Evolutionary conservation across 2,797 vertebrate species (phyloP).

Genomic region (Passerculus sandwichensis): DNA sequence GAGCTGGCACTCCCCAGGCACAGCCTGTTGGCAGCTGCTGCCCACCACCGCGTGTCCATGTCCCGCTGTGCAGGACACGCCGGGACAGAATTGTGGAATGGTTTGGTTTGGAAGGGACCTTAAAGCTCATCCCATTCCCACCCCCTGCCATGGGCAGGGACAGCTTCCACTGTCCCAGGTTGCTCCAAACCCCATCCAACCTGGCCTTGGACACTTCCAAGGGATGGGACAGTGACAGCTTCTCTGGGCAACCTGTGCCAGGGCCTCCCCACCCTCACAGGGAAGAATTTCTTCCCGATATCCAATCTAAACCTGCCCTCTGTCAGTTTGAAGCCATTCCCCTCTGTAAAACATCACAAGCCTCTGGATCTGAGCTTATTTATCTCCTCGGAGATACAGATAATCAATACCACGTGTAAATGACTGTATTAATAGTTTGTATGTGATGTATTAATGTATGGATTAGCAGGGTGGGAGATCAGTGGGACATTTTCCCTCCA

Average conservation of each 20-base stretch:
- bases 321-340: neutral
- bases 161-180: accelerated
- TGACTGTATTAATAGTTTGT: neutral
- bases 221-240: neutral
- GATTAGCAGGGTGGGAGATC: neutral
- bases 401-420: neutral
- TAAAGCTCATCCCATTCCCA: neutral
- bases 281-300: neutral
- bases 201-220: neutral
- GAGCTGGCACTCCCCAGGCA: neutral
- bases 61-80: neutral
- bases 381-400: neutral
- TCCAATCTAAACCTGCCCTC: neutral
- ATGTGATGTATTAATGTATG: neutral
- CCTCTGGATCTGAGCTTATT: neutral
- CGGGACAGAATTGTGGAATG: accelerated
- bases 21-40: neutral
- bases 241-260: neutral
- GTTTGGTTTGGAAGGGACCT: neutral
- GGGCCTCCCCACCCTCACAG: accelerated
- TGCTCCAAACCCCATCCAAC: neutral
- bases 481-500: neutral
- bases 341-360: neutral
- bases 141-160: neutral
- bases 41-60: accelerated